A percentile compares a stretch with the other conserved stretches of the same genome.
These are phyloP conservation scores for Neomonachus schauinslandi DNA, from an alignment of 2,113 vertebrate genomes.

Conservation along the genomic window DNA sequence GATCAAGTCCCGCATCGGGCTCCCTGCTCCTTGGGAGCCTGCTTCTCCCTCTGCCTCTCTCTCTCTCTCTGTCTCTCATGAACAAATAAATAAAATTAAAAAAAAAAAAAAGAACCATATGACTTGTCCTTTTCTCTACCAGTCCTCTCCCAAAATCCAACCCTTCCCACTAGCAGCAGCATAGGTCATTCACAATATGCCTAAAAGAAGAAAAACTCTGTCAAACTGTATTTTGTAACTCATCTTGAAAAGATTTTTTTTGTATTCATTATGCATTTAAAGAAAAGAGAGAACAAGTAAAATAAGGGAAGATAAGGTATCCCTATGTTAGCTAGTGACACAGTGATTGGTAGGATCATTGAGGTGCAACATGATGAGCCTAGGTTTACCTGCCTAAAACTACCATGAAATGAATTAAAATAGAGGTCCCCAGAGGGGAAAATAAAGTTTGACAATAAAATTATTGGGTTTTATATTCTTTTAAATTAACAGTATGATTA, in stretches of 20 bases:
- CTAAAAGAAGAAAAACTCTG: background rate
- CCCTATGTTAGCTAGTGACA: background rate
- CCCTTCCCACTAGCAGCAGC: background rate
- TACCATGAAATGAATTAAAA: conserved; percentile 37
- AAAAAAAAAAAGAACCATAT: background rate
- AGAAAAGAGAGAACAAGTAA: background rate
- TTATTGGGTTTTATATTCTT: conserved; percentile 55
- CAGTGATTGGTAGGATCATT: background rate
- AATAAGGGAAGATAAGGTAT: background rate
- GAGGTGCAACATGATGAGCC: background rate
- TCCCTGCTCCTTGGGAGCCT: too few relatives aligned
- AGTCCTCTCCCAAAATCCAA: background rate
- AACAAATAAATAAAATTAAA: too few relatives aligned
- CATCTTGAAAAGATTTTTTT: background rate
- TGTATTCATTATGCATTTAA: background rate
- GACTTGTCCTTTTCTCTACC: background rate
- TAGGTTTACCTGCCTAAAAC: background rate
- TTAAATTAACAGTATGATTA: conserved; percentile 64
- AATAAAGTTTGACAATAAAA: conserved; percentile 54
- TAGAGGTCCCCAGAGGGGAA: background rate
- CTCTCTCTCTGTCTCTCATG: too few relatives aligned
- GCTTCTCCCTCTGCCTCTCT: too few relatives aligned
- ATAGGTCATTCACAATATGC: background rate
- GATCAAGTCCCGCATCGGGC: too few relatives aligned
- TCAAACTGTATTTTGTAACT: background rate